These are phyloP conservation scores for Cylas formicarius DNA, from an alignment of 1,140 invertebrate genomes.

Conservation along the genomic window DNA sequence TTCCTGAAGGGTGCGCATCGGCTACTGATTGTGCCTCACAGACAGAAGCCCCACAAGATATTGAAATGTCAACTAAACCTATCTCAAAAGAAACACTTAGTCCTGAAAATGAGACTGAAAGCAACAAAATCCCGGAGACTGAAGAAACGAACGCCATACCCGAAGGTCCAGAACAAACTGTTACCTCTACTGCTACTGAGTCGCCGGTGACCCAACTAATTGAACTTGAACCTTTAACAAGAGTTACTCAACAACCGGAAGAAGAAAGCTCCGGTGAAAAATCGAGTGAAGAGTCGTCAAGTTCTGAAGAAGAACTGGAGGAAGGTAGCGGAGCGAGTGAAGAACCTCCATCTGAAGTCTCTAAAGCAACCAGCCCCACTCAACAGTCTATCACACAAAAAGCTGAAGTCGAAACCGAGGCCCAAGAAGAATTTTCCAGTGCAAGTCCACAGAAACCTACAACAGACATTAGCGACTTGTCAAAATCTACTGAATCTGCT, in stretches of 20 bases:
- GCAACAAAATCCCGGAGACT: conserved; percentile 19
- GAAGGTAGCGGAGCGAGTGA: conserved; percentile 17
- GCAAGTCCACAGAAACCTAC: conserved; percentile 11
- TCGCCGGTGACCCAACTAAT: background rate
- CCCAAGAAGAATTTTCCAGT: conserved; percentile 3
- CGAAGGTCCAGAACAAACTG: conserved; percentile 12
- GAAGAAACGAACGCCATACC: conserved; percentile 28
- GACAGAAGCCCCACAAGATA: conserved; percentile 19
- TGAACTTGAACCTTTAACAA: background rate
- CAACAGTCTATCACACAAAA: conserved; percentile 11
- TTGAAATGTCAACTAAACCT: background rate
- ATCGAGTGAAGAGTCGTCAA: conserved; percentile 14
- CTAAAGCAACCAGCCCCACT: conserved; percentile 8
- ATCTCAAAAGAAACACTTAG: background rate
- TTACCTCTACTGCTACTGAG: conserved; percentile 1
- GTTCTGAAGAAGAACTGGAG: conserved; percentile 14
- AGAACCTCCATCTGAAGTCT: conserved; percentile 8
- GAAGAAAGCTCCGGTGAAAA: conserved; percentile 21
- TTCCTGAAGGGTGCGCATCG: conserved; percentile 20
- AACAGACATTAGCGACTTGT: too few species aligned
- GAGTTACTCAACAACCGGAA: too few species aligned
- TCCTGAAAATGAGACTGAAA: conserved; percentile 13
- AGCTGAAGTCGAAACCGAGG: background rate
- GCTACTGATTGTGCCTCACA: conserved; percentile 19
- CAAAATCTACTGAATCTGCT: background rate